Evolutionary conservation across 2,797 vertebrate genomes (phyloP).

Genomic region (Coranthus polyacanthus): DNA sequence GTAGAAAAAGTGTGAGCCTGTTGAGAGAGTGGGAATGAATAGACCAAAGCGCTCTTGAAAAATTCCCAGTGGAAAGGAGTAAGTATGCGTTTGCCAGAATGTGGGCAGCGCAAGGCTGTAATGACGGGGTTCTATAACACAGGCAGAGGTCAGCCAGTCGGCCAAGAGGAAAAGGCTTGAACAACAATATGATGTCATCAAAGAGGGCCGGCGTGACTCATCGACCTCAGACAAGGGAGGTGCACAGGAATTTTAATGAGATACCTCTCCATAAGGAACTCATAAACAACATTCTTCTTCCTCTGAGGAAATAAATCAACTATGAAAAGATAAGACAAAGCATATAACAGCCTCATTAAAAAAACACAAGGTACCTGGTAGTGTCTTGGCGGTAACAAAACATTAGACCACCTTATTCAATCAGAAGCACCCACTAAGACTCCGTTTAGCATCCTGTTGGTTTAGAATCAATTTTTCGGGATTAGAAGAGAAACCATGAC

Average conservation of each 20-base stretch:
- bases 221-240: constrained; percentile 73
- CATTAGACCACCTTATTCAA: constrained; percentile 29
- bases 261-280: constrained; percentile 63
- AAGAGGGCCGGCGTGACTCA: constrained; percentile 82
- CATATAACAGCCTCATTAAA: constrained; percentile 19
- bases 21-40: constrained; percentile 51
- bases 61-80: constrained; percentile 67
- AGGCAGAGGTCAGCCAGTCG: constrained; percentile 79
- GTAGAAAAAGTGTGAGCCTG: constrained; percentile 47
- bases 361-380: constrained; percentile 11
- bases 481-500: constrained; percentile 26
- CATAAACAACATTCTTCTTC: constrained; percentile 69
- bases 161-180: constrained; percentile 64
- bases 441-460: constrained; percentile 17
- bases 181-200: constrained; percentile 86
- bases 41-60: constrained; percentile 55
- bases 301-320: constrained; percentile 46
- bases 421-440: constrained; percentile 30
- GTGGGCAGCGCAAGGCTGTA: constrained; percentile 77
- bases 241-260: constrained; percentile 78
- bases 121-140: constrained; percentile 80
- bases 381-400: constrained; percentile 3
- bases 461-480: constrained; percentile 35
- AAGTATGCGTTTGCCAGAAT: constrained; percentile 72
- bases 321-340: constrained; percentile 49